A percentile compares a stretch with the other conserved stretches of the same genome.
These are phyloP conservation scores for Anorthoa munda DNA, from an alignment of 2,888 invertebrate species.

Conservation along the genomic window DNA sequence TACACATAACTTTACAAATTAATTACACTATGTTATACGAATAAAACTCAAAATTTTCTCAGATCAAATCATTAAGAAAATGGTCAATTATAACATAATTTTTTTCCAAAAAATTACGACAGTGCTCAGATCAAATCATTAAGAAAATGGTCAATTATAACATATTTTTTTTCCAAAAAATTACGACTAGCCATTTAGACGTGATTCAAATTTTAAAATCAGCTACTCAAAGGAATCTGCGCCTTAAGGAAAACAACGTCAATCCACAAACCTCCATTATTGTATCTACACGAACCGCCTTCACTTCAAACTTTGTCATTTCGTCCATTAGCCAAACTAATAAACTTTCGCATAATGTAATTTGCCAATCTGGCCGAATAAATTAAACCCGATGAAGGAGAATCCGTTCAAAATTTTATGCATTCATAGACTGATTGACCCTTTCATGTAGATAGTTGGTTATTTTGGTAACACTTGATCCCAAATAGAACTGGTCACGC, in stretches of 20 bases:
- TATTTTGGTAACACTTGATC: conserved; percentile 39
- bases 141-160: too few relatives aligned
- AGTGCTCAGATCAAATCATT: too few relatives aligned
- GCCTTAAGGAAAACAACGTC: neutral
- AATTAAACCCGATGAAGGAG: conserved; percentile 28
- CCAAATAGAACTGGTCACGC: conserved; percentile 55
- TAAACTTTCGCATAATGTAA: conserved; percentile 10
- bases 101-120: too few relatives aligned
- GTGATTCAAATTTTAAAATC: too few relatives aligned
- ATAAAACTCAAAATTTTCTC: too few relatives aligned
- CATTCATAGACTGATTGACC: conserved; percentile 42
- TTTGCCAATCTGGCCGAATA: conserved; percentile 27
- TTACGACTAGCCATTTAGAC: too few relatives aligned
- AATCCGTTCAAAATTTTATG: conserved; percentile 26
- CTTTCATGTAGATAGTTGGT: conserved; percentile 37
- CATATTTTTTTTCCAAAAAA: too few relatives aligned
- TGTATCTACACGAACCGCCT: neutral
- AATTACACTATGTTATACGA: too few relatives aligned
- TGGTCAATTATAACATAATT: too few relatives aligned
- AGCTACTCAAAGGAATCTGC: too few relatives aligned
- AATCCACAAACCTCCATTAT: neutral
- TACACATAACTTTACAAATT: too few relatives aligned
- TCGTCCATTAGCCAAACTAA: conserved; percentile 26
- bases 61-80: too few relatives aligned
- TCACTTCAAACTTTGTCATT: conserved; percentile 19